A percentile compares a stretch with the other conserved stretches of the same genome.
These are phyloP conservation scores for Gisinianus flammeolus DNA, from an alignment of 2,888 invertebrate genomes.

Conservation along the genomic window DNA sequence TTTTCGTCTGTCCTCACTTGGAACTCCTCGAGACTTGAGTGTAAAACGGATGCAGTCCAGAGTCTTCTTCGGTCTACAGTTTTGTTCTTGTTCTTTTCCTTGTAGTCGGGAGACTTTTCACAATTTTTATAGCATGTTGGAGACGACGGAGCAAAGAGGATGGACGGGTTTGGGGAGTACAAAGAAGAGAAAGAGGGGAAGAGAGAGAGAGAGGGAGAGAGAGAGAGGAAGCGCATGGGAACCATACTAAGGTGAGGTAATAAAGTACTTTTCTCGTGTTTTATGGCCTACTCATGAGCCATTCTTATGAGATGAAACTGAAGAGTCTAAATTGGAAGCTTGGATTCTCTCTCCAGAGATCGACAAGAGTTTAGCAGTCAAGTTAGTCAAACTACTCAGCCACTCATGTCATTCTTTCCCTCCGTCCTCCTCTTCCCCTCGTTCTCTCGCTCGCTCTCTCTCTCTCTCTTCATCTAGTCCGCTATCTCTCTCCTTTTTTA, in stretches of 20 bases:
- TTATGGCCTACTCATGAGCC: conserved; percentile 43
- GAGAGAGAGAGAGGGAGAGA: background rate
- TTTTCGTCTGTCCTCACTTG: no score
- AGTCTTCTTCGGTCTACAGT: no score
- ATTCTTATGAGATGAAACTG: conserved; percentile 40
- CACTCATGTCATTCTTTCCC: conserved; percentile 15
- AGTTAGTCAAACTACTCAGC: conserved; percentile 13
- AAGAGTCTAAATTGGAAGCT: conserved; percentile 22
- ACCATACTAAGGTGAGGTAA: conserved; percentile 37
- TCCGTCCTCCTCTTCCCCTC: conserved; percentile 19
- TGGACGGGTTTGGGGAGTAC: no score
- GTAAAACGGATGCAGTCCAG: no score
- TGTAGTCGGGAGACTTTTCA: no score
- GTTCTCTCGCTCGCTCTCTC: background rate
- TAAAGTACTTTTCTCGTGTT: conserved; percentile 47
- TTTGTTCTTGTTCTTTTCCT: no score
- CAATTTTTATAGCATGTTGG: no score
- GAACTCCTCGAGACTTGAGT: no score
- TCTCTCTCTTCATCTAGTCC: no score
- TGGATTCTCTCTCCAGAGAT: conserved; percentile 39
- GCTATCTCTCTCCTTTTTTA: no score
- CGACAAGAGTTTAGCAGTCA: conserved; percentile 21
- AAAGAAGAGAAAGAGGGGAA: no score
- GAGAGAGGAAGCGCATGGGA: background rate
- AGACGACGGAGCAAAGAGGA: no score